Evolutionary conservation across 2,113 vertebrate genomes (phyloP).

Genomic region (Gambusia affinis): DNA sequence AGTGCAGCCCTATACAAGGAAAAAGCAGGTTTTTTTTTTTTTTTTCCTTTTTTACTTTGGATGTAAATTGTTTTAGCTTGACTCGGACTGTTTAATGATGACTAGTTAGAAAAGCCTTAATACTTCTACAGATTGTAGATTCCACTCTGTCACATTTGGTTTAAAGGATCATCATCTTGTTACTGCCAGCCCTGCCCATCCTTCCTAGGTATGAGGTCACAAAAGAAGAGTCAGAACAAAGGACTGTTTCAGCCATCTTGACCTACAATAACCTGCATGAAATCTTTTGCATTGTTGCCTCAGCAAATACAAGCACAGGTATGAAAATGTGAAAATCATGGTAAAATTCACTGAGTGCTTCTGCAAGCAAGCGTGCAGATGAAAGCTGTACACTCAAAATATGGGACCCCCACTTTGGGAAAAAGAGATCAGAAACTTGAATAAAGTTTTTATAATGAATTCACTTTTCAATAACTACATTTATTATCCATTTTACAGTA

Average conservation of each 20-base stretch:
- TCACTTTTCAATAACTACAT: not conserved
- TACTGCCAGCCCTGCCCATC: slow-evolving; percentile 71
- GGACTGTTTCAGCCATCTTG: slow-evolving; percentile 49
- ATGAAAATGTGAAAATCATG: not conserved
- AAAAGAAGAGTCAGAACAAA: slow-evolving; percentile 63
- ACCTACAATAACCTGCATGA: not conserved
- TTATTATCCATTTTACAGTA: not conserved
- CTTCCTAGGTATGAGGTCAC: slow-evolving; percentile 76
- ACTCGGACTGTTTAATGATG: slow-evolving; percentile 4
- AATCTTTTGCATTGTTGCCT: not conserved
- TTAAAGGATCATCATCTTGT: slow-evolving; percentile 44
- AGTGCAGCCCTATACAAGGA: slow-evolving; percentile 25
- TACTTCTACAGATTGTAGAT: slow-evolving; percentile 4
- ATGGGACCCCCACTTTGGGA: not conserved
- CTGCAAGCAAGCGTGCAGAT: not conserved
- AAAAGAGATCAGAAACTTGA: not conserved
- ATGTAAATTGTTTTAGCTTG: slow-evolving; percentile 39
- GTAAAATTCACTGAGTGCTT: too few species aligned
- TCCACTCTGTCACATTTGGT: slow-evolving; percentile 36
- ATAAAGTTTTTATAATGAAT: not conserved
- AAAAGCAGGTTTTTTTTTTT: slow-evolving; percentile 12
- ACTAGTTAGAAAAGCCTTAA: slow-evolving; percentile 9
- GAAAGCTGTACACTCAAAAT: not conserved
- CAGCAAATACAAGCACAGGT: not conserved
- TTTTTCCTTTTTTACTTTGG: slow-evolving; percentile 27